Percentiles rank a stretch among this genome's conserved stretches.
These are phyloP conservation scores for Lydus trimaculatus DNA, from an alignment of 2,888 invertebrate species.

Conservation along the genomic window DNA sequence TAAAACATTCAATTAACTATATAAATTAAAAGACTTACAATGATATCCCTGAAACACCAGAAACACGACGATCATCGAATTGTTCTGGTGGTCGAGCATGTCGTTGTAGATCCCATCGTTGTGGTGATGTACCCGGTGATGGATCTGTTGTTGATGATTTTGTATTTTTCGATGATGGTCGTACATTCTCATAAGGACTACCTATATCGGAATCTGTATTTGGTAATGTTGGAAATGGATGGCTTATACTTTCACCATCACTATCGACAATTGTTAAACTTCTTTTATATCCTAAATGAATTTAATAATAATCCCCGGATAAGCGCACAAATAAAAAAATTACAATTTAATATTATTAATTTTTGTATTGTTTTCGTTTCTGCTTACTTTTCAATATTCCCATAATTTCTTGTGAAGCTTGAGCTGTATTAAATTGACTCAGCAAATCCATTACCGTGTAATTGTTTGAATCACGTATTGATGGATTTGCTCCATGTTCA, in stretches of 20 bases:
- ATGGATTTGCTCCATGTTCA: constrained; percentile 81
- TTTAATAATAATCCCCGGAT: background rate
- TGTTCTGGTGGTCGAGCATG: constrained; percentile 61
- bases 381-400: constrained; percentile 82
- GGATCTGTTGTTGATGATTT: constrained; percentile 61
- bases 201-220: constrained; percentile 65
- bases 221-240: constrained; percentile 73
- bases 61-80: constrained; percentile 65
- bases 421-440: constrained; percentile 82
- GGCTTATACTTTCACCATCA: constrained; percentile 59
- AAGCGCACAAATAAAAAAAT: background rate
- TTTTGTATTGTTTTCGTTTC: background rate
- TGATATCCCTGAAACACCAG: constrained; percentile 67
- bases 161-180: constrained; percentile 60
- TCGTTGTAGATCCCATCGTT: constrained; percentile 61
- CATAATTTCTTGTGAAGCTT: constrained; percentile 86
- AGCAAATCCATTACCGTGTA: constrained; percentile 88
- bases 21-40: constrained; percentile 61
- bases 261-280: constrained; percentile 55
- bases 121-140: constrained; percentile 65
- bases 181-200: constrained; percentile 71
- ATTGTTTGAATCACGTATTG: constrained; percentile 78
- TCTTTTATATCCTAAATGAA: constrained; percentile 48
- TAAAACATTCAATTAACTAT: background rate
- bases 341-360: background rate